Percentiles rank a stretch among this genome's conserved stretches.
Conservation (phyloP, 2,888 invertebrate species). For the Ochropacha duplaris region DNA sequence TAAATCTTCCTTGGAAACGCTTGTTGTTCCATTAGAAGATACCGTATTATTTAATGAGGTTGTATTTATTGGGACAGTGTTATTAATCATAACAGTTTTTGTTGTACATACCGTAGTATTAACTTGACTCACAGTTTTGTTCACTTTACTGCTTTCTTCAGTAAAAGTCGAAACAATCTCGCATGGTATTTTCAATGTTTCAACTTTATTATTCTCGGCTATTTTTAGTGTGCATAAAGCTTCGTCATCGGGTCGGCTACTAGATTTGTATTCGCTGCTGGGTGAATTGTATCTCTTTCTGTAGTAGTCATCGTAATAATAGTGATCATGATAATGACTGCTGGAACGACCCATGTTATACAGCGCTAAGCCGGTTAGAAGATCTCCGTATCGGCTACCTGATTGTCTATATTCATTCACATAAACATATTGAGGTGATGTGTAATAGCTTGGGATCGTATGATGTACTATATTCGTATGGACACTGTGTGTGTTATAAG, state of each 20-base stretch:
- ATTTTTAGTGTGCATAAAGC: conserved; percentile 63
- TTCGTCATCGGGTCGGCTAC: conserved; percentile 39
- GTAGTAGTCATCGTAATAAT: conserved; percentile 72
- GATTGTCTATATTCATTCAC: conserved; percentile 67
- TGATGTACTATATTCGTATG: background rate
- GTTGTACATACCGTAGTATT: conserved; percentile 57
- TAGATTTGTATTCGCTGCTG: conserved; percentile 22
- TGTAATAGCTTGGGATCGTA: conserved; percentile 44
- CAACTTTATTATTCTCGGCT: conserved; percentile 51
- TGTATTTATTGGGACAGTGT: conserved; percentile 9
- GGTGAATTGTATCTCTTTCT: conserved; percentile 49
- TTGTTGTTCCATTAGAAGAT: conserved; percentile 8
- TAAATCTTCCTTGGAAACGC: background rate
- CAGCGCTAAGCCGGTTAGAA: conserved; percentile 66
- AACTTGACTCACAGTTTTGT: conserved; percentile 27
- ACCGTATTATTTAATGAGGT: conserved; percentile 9
- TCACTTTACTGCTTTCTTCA: conserved; percentile 47
- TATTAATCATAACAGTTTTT: conserved; percentile 45
- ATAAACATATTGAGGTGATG: conserved; percentile 66
- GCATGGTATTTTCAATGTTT: conserved; percentile 66
- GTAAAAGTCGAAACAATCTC: conserved; percentile 76
- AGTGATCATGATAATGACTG: conserved; percentile 56
- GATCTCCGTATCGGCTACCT: conserved; percentile 62
- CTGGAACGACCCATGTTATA: conserved; percentile 73
- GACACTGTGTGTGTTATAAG: conserved; percentile 16